Conservation (phyloP, 2,888 invertebrate genomes). For the Sinhomidia bicolor region DNA sequence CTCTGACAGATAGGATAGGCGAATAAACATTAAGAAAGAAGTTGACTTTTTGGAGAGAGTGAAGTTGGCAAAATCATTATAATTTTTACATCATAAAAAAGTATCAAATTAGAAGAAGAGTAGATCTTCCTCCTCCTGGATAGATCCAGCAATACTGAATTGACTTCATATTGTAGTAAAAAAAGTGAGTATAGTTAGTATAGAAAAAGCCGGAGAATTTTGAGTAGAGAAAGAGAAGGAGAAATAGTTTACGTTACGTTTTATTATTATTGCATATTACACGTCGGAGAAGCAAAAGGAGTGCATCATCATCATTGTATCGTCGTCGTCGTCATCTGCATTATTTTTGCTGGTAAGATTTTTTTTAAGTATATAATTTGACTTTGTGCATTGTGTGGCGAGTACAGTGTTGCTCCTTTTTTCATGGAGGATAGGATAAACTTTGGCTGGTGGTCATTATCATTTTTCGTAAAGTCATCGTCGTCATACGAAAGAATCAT, state of each 20-base stretch:
- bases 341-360: not conserved
- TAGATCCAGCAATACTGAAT: not conserved
- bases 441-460: not conserved
- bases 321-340: no score
- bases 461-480: conserved; percentile 51
- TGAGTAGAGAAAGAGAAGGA: not conserved
- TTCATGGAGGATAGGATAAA: not conserved
- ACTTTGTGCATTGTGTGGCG: no score
- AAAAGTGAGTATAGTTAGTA: no score
- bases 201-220: conserved; percentile 15
- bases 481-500: conserved; percentile 12
- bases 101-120: not conserved
- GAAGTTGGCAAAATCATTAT: not conserved
- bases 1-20: not conserved
- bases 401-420: not conserved
- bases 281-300: no score
- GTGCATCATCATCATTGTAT: no score
- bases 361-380: no score
- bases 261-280: no score
- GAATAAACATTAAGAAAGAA: not conserved
- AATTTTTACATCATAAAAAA: not conserved
- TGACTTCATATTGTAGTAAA: no score
- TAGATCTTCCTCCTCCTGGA: not conserved
- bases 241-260: not conserved
- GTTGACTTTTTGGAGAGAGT: not conserved